These are phyloP conservation scores for Oreohelix idahoensis DNA, from an alignment of 1,140 invertebrate genomes.

Conservation along the genomic window DNA sequence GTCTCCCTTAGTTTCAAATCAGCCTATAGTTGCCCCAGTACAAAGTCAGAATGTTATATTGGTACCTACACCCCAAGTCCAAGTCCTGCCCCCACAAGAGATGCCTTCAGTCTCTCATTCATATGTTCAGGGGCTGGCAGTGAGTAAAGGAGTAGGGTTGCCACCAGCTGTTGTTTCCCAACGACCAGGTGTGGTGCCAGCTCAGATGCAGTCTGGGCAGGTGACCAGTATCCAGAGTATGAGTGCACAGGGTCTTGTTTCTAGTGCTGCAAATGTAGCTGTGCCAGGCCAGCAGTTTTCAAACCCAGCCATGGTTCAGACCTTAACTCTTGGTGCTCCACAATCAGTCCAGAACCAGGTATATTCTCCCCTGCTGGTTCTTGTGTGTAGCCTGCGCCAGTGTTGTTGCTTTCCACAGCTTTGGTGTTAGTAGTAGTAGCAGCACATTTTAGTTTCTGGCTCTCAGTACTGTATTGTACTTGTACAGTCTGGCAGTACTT, in stretches of 20 bases:
- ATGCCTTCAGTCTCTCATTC: background rate
- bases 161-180: background rate
- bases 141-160: background rate
- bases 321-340: conserved; percentile 1
- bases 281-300: conserved; percentile 15
- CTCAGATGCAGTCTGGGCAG: conserved; percentile 15
- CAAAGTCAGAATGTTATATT: conserved; percentile 13
- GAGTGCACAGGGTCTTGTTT: conserved; percentile 11
- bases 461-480: too few species aligned
- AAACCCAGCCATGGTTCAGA: conserved; percentile 2
- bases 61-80: conserved; percentile 14
- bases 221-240: conserved; percentile 14
- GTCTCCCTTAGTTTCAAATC: background rate
- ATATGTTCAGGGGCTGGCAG: background rate
- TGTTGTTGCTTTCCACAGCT: background rate
- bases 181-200: background rate
- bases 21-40: conserved; percentile 1
- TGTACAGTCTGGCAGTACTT: too few species aligned
- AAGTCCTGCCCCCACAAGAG: background rate
- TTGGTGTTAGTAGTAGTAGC: background rate
- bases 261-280: conserved; percentile 22
- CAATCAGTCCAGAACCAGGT: background rate
- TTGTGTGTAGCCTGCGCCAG: background rate
- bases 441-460: background rate
- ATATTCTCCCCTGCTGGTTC: background rate